Evolutionary conservation across 2,888 invertebrate species (phyloP), one percentile per base, ranked within the genome.

Genomic region (Hoplodrina blanda): DNA sequence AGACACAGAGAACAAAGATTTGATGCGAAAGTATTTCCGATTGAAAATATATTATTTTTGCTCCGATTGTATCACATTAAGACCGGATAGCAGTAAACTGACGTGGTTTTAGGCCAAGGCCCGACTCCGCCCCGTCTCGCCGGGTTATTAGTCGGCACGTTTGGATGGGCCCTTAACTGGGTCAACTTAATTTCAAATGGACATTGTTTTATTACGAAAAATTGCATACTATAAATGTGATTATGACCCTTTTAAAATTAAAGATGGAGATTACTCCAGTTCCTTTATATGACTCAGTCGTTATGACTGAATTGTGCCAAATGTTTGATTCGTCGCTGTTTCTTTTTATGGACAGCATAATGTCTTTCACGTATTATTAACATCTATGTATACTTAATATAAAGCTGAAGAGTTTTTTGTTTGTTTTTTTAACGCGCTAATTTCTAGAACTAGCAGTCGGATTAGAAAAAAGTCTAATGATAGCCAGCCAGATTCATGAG

Each of bases 61-160:
- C 76, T 74, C 57, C 20, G 25, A 60, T 77, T 55, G 76, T 69
- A 73, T 56, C 63, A 74, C 62, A 69, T 76, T 64, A 63, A 68
- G 63, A 69, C 68, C 70, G 76, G 76, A 66, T 75, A 60, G 62
- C 56, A 46, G 56, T 82, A 78, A 81, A 83, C 41, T 69, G 70
- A 2, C 71, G 73, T 52, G 69, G 73, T 88, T 87, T 83, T 77
- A 84, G 90, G 91, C 89, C 92, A 92, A 91, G 91, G 91, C 69
- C 78, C 59, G 82, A 73, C 88, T 84, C 89, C 91, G 87, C 90
- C 91, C 89, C 54, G 92, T 91, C 92, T 90, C 84, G 87, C 72
- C 85, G 73, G 70, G 81, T 84, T 85, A 87, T 89, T 87, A 87
- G 78, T 75, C 81, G 68, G 63, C 73, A 69, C 78, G 81, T 78